These are phyloP conservation scores for Pseudomyrmex concolor DNA, from an alignment of 1,140 invertebrate species.

Conservation along the genomic window DNA sequence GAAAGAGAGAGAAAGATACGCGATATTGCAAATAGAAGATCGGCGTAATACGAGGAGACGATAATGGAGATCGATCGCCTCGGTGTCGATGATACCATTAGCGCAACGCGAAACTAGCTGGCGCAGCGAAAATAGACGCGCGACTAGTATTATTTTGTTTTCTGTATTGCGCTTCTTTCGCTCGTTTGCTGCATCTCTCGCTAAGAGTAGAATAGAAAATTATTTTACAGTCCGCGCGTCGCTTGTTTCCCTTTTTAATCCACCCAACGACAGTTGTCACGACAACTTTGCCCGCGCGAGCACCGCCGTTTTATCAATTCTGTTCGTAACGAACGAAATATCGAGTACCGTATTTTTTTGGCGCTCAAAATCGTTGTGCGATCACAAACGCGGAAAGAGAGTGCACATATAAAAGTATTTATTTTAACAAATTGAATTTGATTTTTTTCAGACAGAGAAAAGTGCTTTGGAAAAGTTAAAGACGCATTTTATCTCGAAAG, in stretches of 20 bases:
- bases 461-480: neutral
- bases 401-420: neutral
- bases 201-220: constrained; percentile 28
- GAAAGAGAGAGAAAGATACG: neutral
- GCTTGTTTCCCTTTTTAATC: constrained; percentile 30
- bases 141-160: constrained; percentile 21
- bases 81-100: constrained; percentile 44
- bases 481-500: too few species aligned
- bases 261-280: constrained; percentile 36
- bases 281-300: constrained; percentile 1
- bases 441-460: too few species aligned
- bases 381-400: constrained; percentile 1
- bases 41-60: constrained; percentile 3
- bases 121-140: neutral
- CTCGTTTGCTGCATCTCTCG: neutral
- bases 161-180: neutral
- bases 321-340: constrained; percentile 15
- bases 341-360: constrained; percentile 36
- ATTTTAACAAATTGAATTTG: neutral
- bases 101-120: neutral
- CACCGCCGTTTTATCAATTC: constrained; percentile 6
- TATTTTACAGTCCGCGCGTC: constrained; percentile 37
- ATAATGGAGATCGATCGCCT: constrained; percentile 52
- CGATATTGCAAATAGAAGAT: constrained; percentile 32
- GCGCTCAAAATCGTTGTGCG: neutral